Percentiles rank a stretch among this genome's conserved stretches.
Evolutionary conservation across 2,113 vertebrate species (phyloP).

Genomic region (Anhinga anhinga): DNA sequence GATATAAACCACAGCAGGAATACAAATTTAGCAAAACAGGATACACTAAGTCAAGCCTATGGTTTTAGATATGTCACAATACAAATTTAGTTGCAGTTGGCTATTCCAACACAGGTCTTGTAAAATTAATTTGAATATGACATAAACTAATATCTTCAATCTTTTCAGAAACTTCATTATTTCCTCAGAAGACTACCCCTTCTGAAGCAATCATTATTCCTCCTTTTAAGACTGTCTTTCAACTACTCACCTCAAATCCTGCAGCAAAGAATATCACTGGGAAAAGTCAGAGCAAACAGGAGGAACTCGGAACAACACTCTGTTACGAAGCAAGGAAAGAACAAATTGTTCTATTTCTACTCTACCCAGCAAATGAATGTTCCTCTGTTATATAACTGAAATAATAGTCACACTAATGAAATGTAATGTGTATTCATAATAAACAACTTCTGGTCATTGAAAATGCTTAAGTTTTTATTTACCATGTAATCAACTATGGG

Average conservation of each 20-base stretch:
- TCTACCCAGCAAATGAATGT: not conserved
- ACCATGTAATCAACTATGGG: not conserved
- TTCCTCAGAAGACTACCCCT: not conserved
- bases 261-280: not conserved
- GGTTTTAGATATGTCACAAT: not conserved
- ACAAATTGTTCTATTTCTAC: not conserved
- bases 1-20: not conserved
- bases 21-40: not conserved
- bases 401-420: not conserved
- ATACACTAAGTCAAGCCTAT: not conserved
- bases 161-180: not conserved
- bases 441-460: not conserved
- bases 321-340: not conserved
- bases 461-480: not conserved
- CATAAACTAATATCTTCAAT: not conserved
- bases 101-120: not conserved
- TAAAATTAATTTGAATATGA: not conserved
- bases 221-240: not conserved
- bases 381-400: not conserved
- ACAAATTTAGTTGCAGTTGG: not conserved
- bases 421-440: not conserved
- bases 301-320: not conserved
- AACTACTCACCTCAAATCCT: not conserved
- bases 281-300: not conserved
- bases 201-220: not conserved